phyloP scores from a whole-genome alignment of 2,797 vertebrate species.

The Macropus fuliginosus region DNA sequence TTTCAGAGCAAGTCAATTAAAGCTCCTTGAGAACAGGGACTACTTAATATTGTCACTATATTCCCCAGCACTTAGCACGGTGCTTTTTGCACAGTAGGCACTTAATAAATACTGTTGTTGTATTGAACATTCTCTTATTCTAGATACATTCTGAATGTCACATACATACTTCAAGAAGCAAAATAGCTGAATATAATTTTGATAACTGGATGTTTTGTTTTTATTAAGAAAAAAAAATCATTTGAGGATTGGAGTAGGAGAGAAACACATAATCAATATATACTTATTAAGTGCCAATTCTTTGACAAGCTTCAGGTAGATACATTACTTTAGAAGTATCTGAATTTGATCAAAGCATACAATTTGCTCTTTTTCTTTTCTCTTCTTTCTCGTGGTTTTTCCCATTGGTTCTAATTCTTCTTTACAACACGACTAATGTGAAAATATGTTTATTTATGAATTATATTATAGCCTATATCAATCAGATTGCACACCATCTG shows the following conservation, averaged over 20 bases:
- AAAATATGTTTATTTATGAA: no score
- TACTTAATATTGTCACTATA: background rate
- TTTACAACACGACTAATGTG: no score
- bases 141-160: background rate
- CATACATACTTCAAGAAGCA: conserved; percentile 3
- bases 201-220: conserved; percentile 31
- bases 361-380: no score
- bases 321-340: background rate
- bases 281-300: conserved; percentile 56
- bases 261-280: conserved; percentile 33
- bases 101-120: background rate
- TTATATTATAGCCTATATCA: no score
- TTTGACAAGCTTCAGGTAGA: background rate
- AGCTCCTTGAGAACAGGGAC: background rate
- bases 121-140: background rate
- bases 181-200: conserved; percentile 11
- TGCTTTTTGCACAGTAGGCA: background rate
- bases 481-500: no score
- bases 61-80: background rate
- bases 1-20: background rate
- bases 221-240: conserved; percentile 34
- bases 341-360: background rate
- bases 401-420: no score
- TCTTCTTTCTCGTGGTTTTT: no score
- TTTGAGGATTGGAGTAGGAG: background rate